Percentiles rank a stretch among this genome's conserved stretches.
Conservation (phyloP, 2,888 invertebrate genomes). For the Acrobasis suavella region DNA sequence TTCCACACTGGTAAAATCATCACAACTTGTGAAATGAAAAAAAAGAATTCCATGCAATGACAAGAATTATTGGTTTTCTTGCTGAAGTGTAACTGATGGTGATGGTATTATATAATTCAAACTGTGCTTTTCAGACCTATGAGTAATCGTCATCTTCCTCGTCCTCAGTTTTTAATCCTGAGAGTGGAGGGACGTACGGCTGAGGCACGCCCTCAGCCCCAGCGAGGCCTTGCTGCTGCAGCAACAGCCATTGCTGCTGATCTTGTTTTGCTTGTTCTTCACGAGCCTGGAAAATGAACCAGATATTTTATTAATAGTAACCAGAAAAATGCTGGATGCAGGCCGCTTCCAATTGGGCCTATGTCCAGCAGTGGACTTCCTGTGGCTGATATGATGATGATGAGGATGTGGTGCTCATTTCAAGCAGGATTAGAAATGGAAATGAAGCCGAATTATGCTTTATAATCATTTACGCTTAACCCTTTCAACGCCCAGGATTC, state of each 20-base stretch:
- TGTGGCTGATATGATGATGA: too few species aligned
- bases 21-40: background rate
- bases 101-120: background rate
- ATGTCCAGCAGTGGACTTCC: too few species aligned
- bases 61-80: background rate
- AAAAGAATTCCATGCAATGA: background rate
- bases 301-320: too few species aligned
- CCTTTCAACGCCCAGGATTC: too few species aligned
- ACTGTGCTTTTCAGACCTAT: conserved; percentile 39
- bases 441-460: too few species aligned
- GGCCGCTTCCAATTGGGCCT: too few species aligned
- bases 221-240: conserved; percentile 84
- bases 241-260: conserved; percentile 95
- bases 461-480: too few species aligned
- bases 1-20: too few species aligned
- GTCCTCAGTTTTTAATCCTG: conserved; percentile 62
- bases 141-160: conserved; percentile 81
- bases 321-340: too few species aligned
- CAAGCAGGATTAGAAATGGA: too few species aligned
- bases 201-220: conserved; percentile 63
- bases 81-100: background rate
- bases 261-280: conserved; percentile 96
- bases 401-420: too few species aligned
- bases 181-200: conserved; percentile 67
- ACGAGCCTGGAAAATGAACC: conserved; percentile 81